Percentiles rank a stretch among this genome's conserved stretches.
Evolutionary conservation across 2,797 vertebrate genomes (phyloP).

Genomic region (Gymnodraco acuticeps): DNA sequence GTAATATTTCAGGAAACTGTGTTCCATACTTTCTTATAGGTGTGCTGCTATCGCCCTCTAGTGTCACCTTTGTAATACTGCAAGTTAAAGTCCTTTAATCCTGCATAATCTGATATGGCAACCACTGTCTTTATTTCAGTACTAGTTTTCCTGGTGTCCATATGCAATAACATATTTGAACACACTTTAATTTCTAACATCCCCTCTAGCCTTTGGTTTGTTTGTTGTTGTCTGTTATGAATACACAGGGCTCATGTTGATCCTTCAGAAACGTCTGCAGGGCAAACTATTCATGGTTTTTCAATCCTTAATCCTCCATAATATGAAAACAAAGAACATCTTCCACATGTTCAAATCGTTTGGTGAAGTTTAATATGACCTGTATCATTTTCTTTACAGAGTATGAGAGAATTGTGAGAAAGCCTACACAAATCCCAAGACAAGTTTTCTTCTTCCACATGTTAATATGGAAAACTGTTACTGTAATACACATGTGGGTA

Average conservation of each 20-base stretch:
- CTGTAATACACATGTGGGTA: too few species aligned
- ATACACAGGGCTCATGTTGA: slow-evolving; percentile 13
- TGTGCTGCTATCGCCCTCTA: slow-evolving; percentile 52
- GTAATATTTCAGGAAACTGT: not conserved
- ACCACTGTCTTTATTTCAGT: not conserved
- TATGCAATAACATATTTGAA: not conserved
- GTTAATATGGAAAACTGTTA: too few species aligned
- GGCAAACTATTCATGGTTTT: slow-evolving; percentile 36
- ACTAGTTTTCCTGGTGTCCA: not conserved
- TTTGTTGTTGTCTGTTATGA: not conserved
- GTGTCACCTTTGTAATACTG: slow-evolving; percentile 17
- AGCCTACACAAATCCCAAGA: not conserved
- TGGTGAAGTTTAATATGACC: not conserved
- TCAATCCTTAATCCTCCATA: not conserved
- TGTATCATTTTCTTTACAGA: not conserved
- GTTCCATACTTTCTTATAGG: not conserved
- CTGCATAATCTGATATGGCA: not conserved
- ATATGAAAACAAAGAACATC: not conserved
- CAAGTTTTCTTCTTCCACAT: too few species aligned
- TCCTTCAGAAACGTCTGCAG: slow-evolving; percentile 12
- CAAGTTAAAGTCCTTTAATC: not conserved
- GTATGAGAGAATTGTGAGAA: not conserved
- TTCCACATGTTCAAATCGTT: not conserved
- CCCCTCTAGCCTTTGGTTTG: not conserved
- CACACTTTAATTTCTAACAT: not conserved